A percentile compares a stretch with the other conserved stretches of the same genome.
phyloP scores from a whole-genome alignment of 2,797 vertebrate genomes.

The Cheirogaleus major region DNA sequence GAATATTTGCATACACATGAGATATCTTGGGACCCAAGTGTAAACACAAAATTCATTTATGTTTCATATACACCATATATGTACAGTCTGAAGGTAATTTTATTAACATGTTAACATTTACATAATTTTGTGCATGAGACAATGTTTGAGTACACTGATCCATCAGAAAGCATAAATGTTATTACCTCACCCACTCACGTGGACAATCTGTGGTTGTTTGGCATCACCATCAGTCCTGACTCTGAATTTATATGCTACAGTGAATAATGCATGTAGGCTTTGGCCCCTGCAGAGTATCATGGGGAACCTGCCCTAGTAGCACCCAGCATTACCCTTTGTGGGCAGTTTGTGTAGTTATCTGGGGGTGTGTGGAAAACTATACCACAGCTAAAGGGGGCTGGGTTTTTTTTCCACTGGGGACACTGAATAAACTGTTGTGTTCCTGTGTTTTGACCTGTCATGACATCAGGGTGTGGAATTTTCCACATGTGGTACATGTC shows the following conservation, averaged over 20 bases:
- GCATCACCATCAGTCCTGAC: background rate
- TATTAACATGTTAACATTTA: background rate
- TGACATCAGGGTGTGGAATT: background rate
- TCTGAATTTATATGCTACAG: background rate
- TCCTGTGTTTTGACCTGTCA: background rate
- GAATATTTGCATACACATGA: background rate
- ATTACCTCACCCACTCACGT: background rate
- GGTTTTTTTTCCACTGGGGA: background rate
- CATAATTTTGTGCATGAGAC: background rate
- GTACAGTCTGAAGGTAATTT: background rate
- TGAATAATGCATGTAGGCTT: background rate
- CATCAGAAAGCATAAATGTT: background rate
- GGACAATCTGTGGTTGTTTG: background rate
- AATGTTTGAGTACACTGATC: background rate
- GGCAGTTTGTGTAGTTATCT: background rate
- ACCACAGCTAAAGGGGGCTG: background rate
- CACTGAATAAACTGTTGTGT: background rate
- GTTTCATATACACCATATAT: background rate
- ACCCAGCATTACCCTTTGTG: background rate
- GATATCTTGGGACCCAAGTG: background rate
- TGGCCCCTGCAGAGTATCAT: background rate
- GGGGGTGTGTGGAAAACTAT: background rate
- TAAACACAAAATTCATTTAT: background rate
- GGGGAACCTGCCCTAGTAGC: background rate
- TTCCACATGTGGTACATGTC: background rate